Evolutionary conservation across 2,113 vertebrate species (phyloP), one percentile per base, ranked within the genome.

Genomic region (Hiodon tergisus): DNA sequence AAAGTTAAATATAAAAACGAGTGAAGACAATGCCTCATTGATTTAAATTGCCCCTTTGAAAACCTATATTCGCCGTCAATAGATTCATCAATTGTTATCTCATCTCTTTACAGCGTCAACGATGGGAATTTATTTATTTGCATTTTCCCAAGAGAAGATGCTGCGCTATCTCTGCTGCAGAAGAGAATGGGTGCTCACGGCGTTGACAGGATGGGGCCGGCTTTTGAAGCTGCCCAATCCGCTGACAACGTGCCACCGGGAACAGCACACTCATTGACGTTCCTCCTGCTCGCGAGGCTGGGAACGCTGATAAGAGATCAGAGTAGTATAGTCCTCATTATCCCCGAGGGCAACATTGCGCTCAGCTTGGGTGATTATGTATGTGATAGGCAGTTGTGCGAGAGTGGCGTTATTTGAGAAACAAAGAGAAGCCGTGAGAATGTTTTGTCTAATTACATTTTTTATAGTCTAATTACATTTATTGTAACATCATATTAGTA

Each of bases 301-400:
- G 74, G 83, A 76, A 82, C 72, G 81, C 86, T 81, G 90, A 91
- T 91, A 90, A 88, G 86, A 84, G 85, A 87, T 89, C 80, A 76
- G 81, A 82, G 73, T 46, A 75, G 67, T 81, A 76, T 78, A 80
- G 62, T 71, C 80, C 77, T 67, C 69, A 75, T 65, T 60, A 75
- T 77, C 76, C 81, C 69, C 57, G 67, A 69, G 72, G 79, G 80
- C 70, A 61, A 63, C 75, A 11, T 60, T 68, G 47, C 66, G 61
- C 76, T 74, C 77, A 50, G 58, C 66, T 55, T 78, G 68, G 48
- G 67, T 74, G 78, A 62, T 67, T 71, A 78, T 78, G 67, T 71
- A 63, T n/a, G 68, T 17, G 14, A 46, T 53, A 63, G 76, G 73
- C 72, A 60, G 60, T 52, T 51, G 55, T 14, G 57, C 67, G 69